These are phyloP conservation scores for Bos indicus DNA, from an alignment of 2,113 vertebrate genomes.

Conservation along the genomic window DNA sequence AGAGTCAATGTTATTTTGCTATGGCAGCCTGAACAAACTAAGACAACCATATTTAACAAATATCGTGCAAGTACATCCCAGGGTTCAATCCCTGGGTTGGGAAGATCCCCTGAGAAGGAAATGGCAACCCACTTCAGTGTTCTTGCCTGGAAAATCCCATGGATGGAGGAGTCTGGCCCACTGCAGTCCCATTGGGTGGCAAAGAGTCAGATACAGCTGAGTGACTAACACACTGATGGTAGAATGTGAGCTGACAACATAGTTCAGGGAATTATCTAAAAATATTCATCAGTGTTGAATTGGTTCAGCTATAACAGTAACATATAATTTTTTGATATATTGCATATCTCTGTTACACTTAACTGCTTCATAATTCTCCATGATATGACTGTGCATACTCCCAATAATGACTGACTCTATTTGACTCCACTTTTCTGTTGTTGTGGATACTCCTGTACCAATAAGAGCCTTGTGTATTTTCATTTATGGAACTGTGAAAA, in stretches of 20 bases:
- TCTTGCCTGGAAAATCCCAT: background rate
- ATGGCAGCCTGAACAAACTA: background rate
- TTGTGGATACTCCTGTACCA: background rate
- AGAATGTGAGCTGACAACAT: background rate
- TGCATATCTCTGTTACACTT: background rate
- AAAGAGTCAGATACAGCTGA: background rate
- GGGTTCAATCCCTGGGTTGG: accelerated
- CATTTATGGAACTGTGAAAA: background rate
- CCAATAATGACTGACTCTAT: background rate
- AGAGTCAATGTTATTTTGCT: background rate
- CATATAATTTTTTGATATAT: background rate
- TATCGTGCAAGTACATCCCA: background rate
- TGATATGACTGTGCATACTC: background rate
- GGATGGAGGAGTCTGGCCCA: background rate
- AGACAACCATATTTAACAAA: background rate
- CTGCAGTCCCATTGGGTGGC: background rate
- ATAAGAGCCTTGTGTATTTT: background rate
- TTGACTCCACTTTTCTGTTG: background rate
- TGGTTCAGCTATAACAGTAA: background rate
- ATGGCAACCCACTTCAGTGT: background rate
- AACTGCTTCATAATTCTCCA: background rate
- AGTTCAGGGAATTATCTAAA: background rate
- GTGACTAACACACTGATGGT: background rate
- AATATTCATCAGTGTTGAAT: background rate
- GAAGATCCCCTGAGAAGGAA: background rate